Evolutionary conservation across 2,888 invertebrate genomes (phyloP).

Genomic region (Nineta flava): DNA sequence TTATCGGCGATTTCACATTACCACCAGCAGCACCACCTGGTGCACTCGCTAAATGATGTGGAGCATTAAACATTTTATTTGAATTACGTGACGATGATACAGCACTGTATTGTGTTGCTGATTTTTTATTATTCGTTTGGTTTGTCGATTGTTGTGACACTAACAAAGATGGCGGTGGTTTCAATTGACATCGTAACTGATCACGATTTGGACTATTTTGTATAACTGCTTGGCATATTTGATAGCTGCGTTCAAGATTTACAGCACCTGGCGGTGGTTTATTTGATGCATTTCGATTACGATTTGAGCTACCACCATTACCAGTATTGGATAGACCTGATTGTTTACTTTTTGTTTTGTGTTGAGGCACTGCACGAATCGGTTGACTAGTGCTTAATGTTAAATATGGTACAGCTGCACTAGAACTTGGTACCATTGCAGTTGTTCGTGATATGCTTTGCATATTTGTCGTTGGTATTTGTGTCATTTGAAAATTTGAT

Average conservation of each 20-base stretch:
- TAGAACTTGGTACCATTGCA: slow-evolving; percentile 28
- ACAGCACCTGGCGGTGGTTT: slow-evolving; percentile 81
- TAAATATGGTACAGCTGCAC: slow-evolving; percentile 32
- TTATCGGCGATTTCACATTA: slow-evolving; percentile 19
- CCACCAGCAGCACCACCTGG: slow-evolving; percentile 11
- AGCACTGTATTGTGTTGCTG: slow-evolving; percentile 27
- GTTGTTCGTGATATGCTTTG: slow-evolving; percentile 16
- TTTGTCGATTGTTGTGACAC: slow-evolving; percentile 21
- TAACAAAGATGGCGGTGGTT: slow-evolving; percentile 68
- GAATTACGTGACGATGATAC: slow-evolving; percentile 24
- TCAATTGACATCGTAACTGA: slow-evolving; percentile 67
- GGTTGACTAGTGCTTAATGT: slow-evolving; percentile 34
- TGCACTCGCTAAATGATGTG: slow-evolving; percentile 20
- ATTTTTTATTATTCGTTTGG: slow-evolving; percentile 19
- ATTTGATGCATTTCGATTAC: slow-evolving; percentile 40
- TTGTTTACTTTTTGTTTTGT: slow-evolving; percentile 13
- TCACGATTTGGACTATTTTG: slow-evolving; percentile 87
- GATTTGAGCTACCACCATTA: slow-evolving; percentile 16
- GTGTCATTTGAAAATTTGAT: slow-evolving; percentile 18
- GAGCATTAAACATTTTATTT: slow-evolving; percentile 27
- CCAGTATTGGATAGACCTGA: slow-evolving; percentile 9
- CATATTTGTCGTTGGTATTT: slow-evolving; percentile 7
- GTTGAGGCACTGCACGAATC: slow-evolving; percentile 30
- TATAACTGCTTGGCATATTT: slow-evolving; percentile 85
- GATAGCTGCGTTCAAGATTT: slow-evolving; percentile 85